A percentile compares a stretch with the other conserved stretches of the same genome.
Evolutionary conservation across 23 tunicate species (phyloP).

Genomic region (Clavelina lepadiformis): DNA sequence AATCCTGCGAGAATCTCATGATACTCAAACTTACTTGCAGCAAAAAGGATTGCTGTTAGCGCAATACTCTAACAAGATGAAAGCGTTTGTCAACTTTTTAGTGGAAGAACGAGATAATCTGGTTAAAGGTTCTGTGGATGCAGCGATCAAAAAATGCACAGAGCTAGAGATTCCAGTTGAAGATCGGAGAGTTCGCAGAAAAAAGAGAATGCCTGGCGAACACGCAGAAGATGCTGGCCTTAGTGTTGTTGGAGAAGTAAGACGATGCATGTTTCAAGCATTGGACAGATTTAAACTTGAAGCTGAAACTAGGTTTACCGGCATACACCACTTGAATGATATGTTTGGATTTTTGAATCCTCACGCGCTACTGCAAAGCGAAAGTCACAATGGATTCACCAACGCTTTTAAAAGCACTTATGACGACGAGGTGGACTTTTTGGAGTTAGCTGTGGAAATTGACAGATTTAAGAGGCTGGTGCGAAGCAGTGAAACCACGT

Average conservation of each 20-base stretch:
- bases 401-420: constrained; percentile 32
- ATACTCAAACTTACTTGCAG: constrained; percentile 11
- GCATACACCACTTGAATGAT: constrained; percentile 34
- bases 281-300: constrained; percentile 47
- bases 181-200: constrained; percentile 44
- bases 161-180: constrained; percentile 47
- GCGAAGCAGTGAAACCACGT: too few relatives aligned
- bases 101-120: constrained; percentile 36
- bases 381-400: constrained; percentile 38
- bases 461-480: constrained; percentile 39
- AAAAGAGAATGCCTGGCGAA: constrained; percentile 47
- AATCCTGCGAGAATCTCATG: constrained; percentile 12
- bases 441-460: constrained; percentile 48
- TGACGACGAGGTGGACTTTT: constrained; percentile 55
- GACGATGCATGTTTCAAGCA: constrained; percentile 35
- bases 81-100: constrained; percentile 23
- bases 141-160: constrained; percentile 36
- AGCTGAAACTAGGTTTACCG: too few relatives aligned
- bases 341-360: constrained; percentile 42
- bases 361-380: constrained; percentile 47
- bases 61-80: constrained; percentile 25
- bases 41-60: constrained; percentile 20
- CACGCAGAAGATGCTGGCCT: constrained; percentile 47
- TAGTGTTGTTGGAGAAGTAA: constrained; percentile 38
- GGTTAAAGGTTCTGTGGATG: constrained; percentile 41